A percentile compares a stretch with the other conserved stretches of the same genome.
Conservation (phyloP, 2,888 invertebrate species). For the Uloborus plumipes region DNA sequence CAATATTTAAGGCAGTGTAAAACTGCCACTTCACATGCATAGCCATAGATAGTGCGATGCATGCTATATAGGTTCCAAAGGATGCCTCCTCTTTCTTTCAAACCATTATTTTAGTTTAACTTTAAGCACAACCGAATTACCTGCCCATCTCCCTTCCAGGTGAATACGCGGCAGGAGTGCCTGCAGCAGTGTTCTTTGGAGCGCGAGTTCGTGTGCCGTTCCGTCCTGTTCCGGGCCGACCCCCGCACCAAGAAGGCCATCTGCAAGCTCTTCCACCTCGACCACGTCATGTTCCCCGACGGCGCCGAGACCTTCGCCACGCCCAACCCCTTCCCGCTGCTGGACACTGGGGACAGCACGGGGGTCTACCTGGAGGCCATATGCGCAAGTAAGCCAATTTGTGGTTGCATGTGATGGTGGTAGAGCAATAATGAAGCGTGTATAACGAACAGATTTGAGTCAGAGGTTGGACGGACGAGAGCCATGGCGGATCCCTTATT, state of each 20-base stretch:
- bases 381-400: constrained; percentile 83
- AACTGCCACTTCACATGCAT: too few relatives aligned
- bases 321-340: constrained; percentile 84
- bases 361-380: constrained; percentile 91
- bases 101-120: too few relatives aligned
- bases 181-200: constrained; percentile 91
- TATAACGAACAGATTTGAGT: too few relatives aligned
- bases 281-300: constrained; percentile 91
- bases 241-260: constrained; percentile 78
- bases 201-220: constrained; percentile 90
- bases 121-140: not conserved
- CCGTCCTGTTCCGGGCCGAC: constrained; percentile 76
- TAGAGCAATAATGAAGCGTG: too few relatives aligned
- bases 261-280: constrained; percentile 91
- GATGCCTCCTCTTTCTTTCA: too few relatives aligned
- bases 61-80: too few relatives aligned
- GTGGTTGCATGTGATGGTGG: too few relatives aligned
- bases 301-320: constrained; percentile 86
- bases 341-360: constrained; percentile 90
- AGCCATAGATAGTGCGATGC: too few relatives aligned
- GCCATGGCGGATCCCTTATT: too few relatives aligned
- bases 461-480: too few relatives aligned
- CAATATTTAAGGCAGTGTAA: too few relatives aligned
- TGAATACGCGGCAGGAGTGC: constrained; percentile 90
- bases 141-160: constrained; percentile 72